Evolutionary conservation across 2,888 invertebrate species (phyloP).

Genomic region (Philereme vetulata): DNA sequence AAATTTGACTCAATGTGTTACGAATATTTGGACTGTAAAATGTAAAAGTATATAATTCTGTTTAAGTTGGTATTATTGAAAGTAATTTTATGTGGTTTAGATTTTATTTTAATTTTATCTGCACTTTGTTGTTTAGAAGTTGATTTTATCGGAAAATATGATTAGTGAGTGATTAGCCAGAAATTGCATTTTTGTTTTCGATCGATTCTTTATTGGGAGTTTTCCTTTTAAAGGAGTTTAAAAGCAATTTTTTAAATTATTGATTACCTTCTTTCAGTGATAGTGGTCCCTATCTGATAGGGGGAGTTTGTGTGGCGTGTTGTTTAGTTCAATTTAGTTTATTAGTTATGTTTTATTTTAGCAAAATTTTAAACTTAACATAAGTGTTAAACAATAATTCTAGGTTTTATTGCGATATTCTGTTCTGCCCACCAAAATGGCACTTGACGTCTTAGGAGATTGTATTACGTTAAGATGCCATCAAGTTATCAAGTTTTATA

Average conservation of each 20-base stretch:
- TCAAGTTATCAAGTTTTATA: slow-evolving; percentile 67
- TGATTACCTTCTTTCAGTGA: slow-evolving; percentile 78
- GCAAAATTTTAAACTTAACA: slow-evolving; percentile 82
- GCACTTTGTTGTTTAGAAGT: slow-evolving; percentile 80
- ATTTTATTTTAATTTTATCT: slow-evolving; percentile 83
- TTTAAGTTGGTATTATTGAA: slow-evolving; percentile 83
- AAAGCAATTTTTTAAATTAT: slow-evolving; percentile 68
- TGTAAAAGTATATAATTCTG: slow-evolving; percentile 73
- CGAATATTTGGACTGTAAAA: slow-evolving; percentile 54
- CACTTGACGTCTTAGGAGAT: slow-evolving; percentile 59
- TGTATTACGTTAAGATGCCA: slow-evolving; percentile 63
- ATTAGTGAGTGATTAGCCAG: slow-evolving; percentile 75
- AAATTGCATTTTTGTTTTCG: slow-evolving; percentile 77
- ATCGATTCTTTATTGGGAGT: slow-evolving; percentile 56
- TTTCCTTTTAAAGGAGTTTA: slow-evolving; percentile 66
- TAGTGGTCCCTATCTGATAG: slow-evolving; percentile 78
- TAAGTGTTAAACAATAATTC: slow-evolving; percentile 82
- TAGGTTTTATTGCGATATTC: slow-evolving; percentile 77
- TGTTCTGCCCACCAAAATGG: slow-evolving; percentile 81
- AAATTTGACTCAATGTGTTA: slow-evolving; percentile 51
- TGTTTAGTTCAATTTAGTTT: slow-evolving; percentile 84
- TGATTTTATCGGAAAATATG: slow-evolving; percentile 73
- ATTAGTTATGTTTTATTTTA: slow-evolving; percentile 84
- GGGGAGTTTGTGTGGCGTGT: slow-evolving; percentile 72
- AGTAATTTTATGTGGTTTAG: slow-evolving; percentile 82